A percentile compares a stretch with the other conserved stretches of the same genome.
Conservation (phyloP, 1,140 invertebrate genomes). For the Platyscapa corneri region DNA sequence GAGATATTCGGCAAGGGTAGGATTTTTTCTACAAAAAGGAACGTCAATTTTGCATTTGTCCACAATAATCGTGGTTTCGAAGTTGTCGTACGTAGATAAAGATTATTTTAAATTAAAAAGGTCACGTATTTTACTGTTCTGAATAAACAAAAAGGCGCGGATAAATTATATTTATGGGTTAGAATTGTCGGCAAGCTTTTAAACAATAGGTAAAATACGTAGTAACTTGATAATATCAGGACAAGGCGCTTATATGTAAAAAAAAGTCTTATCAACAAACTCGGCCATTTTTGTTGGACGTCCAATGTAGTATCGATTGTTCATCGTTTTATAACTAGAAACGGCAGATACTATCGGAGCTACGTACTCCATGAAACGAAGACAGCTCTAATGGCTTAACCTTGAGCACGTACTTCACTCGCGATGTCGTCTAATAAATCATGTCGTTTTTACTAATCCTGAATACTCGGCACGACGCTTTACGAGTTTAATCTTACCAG, state of each 20-base stretch:
- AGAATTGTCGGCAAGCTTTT: too few relatives aligned
- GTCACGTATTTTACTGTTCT: background rate
- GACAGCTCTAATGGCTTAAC: background rate
- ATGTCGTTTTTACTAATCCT: background rate
- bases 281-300: background rate
- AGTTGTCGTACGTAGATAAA: background rate
- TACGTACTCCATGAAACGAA: background rate
- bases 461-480: background rate
- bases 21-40: background rate
- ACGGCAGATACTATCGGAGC: background rate
- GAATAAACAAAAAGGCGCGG: too few relatives aligned
- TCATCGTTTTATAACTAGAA: background rate
- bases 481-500: background rate
- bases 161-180: too few relatives aligned
- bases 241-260: too few relatives aligned
- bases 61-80: background rate
- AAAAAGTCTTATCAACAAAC: background rate
- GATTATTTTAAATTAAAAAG: background rate
- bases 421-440: background rate
- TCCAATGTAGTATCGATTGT: background rate
- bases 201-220: too few relatives aligned
- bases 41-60: background rate
- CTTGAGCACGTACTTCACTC: background rate
- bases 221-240: too few relatives aligned
- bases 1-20: background rate